These are phyloP conservation scores for Spilosoma lubricipeda DNA, from an alignment of 2,888 invertebrate species.

Conservation along the genomic window DNA sequence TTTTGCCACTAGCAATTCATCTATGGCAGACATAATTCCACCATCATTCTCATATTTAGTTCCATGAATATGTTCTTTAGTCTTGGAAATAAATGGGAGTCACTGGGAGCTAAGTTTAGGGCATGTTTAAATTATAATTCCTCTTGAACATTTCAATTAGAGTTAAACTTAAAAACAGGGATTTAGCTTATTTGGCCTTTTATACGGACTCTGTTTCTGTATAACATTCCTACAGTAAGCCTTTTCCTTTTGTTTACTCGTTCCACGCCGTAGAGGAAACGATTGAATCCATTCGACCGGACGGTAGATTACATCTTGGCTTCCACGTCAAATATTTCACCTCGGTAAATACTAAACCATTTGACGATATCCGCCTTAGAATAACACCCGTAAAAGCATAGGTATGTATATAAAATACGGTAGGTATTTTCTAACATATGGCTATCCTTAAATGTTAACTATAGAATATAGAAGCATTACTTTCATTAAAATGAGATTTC, in stretches of 20 bases:
- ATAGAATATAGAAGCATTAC: not conserved
- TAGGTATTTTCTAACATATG: not conserved
- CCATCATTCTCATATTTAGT: too few species aligned
- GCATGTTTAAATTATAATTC: not conserved
- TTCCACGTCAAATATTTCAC: constrained; percentile 18
- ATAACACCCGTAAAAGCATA: not conserved
- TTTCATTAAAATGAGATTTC: too few species aligned
- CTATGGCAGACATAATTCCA: too few species aligned
- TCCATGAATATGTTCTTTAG: too few species aligned
- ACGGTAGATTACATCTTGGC: constrained; percentile 23
- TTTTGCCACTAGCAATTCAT: too few species aligned
- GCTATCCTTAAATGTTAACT: not conserved
- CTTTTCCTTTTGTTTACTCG: constrained; percentile 23
- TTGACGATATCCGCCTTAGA: constrained; percentile 8
- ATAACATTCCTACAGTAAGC: not conserved
- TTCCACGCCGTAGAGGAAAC: constrained; percentile 14
- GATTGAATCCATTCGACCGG: constrained; percentile 21
- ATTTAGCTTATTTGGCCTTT: not conserved
- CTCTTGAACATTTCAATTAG: not conserved
- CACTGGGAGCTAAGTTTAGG: too few species aligned
- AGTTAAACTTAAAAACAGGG: not conserved
- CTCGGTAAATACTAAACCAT: constrained; percentile 16
- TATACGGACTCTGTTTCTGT: not conserved
- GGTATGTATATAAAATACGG: too few species aligned
- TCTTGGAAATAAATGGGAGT: too few species aligned